These are phyloP conservation scores for Corythaixoides concolor DNA, from an alignment of 2,113 vertebrate genomes.

Conservation along the genomic window DNA sequence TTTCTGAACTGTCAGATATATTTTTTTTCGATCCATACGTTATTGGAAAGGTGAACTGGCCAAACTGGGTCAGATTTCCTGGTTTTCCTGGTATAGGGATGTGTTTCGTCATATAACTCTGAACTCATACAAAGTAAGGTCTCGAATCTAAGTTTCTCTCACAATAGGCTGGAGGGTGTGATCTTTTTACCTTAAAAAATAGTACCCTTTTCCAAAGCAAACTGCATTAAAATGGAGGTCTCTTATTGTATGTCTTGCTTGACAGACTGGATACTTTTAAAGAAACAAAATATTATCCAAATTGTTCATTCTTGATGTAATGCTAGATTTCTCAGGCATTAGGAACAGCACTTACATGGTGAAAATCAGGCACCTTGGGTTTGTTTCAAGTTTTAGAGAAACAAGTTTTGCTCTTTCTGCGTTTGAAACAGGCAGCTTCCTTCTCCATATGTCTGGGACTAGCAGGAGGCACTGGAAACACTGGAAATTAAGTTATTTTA, in stretches of 20 bases:
- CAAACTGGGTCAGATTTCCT: not conserved
- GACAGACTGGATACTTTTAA: not conserved
- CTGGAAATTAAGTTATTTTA: not conserved
- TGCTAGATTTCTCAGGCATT: not conserved
- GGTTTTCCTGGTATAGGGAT: not conserved
- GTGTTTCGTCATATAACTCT: not conserved
- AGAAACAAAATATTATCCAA: not conserved
- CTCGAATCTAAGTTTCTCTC: not conserved
- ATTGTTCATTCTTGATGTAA: not conserved
- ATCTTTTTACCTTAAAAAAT: not conserved
- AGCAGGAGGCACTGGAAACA: not conserved
- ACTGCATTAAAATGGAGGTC: not conserved
- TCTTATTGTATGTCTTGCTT: not conserved
- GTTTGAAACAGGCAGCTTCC: not conserved
- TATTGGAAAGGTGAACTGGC: not conserved
- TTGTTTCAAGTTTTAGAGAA: not conserved
- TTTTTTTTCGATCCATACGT: not conserved
- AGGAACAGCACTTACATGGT: not conserved
- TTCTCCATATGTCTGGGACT: not conserved
- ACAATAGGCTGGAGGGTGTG: not conserved
- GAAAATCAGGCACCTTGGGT: not conserved
- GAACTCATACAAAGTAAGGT: not conserved
- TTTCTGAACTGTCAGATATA: not conserved
- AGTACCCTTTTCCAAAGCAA: not conserved
- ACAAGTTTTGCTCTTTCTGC: not conserved